These are phyloP conservation scores for Hiodon tergisus DNA, from an alignment of 2,113 vertebrate species.

Conservation along the genomic window DNA sequence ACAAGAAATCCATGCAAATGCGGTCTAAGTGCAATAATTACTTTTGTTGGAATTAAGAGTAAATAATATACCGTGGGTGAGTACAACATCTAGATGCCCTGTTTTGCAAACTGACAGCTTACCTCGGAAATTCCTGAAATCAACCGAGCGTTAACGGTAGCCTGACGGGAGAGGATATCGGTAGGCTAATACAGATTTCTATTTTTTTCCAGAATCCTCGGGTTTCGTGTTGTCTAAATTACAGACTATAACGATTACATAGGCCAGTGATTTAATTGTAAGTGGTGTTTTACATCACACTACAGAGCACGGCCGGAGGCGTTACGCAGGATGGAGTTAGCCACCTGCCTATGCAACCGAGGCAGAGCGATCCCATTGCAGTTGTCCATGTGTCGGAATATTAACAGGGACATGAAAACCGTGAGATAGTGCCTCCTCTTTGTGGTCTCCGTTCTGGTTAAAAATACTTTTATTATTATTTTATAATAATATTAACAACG, in stretches of 20 bases:
- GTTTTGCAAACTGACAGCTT: conserved; percentile 18
- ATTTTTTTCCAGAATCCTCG: conserved; percentile 18
- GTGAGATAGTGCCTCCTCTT: no score
- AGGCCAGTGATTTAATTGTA: conserved; percentile 33
- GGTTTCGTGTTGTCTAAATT: conserved; percentile 27
- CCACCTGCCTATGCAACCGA: conserved; percentile 37
- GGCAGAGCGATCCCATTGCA: conserved; percentile 22
- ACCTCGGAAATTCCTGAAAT: conserved; percentile 20
- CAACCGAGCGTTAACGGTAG: conserved; percentile 12
- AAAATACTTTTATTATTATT: no score
- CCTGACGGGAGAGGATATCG: conserved; percentile 19
- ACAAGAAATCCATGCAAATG: no score
- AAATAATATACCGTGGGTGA: background rate
- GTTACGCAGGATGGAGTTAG: conserved; percentile 20
- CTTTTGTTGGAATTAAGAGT: no score
- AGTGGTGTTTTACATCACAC: conserved; percentile 30
- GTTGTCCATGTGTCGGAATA: background rate
- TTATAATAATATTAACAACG: no score
- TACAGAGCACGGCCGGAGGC: conserved; percentile 17
- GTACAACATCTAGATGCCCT: background rate
- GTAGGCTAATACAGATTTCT: conserved; percentile 18
- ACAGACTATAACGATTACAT: conserved; percentile 29
- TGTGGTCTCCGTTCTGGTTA: no score
- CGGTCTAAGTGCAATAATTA: no score
- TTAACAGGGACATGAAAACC: conserved; percentile 1